Conservation (phyloP, 2,797 vertebrate species). For the Antrozous pallidus region DNA sequence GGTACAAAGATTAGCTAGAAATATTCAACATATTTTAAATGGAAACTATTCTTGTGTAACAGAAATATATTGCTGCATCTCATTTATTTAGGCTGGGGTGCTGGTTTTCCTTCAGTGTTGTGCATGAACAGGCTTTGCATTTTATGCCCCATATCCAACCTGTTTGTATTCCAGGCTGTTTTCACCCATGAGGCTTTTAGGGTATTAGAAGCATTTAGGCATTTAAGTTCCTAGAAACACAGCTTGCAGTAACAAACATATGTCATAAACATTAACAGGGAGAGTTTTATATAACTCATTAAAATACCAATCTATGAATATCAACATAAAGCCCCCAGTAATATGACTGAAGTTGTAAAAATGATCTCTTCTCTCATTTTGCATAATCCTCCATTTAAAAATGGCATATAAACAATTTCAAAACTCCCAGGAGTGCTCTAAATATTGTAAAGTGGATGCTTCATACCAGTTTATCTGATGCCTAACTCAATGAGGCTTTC, state of each 20-base stretch:
- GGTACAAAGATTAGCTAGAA: not conserved
- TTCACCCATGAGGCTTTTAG: not conserved
- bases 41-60: not conserved
- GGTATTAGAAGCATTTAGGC: conserved; percentile 66
- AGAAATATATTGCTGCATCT: not conserved
- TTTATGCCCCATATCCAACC: not conserved
- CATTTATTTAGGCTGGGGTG: not conserved
- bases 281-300: conserved; percentile 73
- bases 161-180: not conserved
- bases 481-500: conserved; percentile 65
- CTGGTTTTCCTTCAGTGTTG: not conserved
- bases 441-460: conserved; percentile 72
- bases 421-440: conserved; percentile 67
- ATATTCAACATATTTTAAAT: not conserved
- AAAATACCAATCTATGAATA: conserved; percentile 73
- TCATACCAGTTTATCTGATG: conserved; percentile 65
- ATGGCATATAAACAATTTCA: conserved; percentile 61
- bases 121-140: not conserved
- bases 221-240: conserved; percentile 34
- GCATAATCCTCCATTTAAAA: conserved; percentile 72
- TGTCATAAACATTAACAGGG: conserved; percentile 61
- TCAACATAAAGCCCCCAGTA: conserved; percentile 61
- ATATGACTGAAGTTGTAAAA: conserved; percentile 74
- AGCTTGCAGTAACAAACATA: conserved; percentile 61
- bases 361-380: conserved; percentile 69